Conservation (phyloP, 1,140 invertebrate genomes). For the Aporrectodea caliginosa region DNA sequence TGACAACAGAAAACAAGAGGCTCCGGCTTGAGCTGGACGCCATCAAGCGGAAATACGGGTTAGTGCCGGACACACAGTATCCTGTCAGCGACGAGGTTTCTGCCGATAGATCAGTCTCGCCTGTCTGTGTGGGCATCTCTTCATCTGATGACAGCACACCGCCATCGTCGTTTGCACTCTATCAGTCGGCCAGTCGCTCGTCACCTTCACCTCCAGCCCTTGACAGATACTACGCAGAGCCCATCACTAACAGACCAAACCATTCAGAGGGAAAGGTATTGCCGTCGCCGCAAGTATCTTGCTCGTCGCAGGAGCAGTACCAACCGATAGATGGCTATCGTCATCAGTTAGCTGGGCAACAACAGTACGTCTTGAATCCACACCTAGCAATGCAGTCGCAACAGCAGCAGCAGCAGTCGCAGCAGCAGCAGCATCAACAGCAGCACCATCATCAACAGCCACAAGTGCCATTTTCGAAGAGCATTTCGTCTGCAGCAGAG, state of each 20-base stretch:
- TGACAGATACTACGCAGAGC: background rate
- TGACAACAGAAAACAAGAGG: constrained; percentile 91
- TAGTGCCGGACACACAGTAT: background rate
- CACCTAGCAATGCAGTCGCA: too few relatives aligned
- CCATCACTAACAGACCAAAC: background rate
- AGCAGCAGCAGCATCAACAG: background rate
- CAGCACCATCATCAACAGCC: background rate
- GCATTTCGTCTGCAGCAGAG: background rate
- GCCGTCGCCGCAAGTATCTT: too few relatives aligned
- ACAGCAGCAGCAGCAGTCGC: background rate
- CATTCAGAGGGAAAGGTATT: background rate
- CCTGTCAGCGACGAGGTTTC: background rate
- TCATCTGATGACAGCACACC: background rate
- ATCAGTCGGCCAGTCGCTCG: background rate
- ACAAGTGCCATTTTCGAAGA: background rate
- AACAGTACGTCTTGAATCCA: too few relatives aligned
- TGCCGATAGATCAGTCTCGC: background rate
- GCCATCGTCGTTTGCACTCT: background rate
- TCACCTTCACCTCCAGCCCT: background rate
- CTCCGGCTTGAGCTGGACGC: constrained; percentile 86
- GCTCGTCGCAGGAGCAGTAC: too few relatives aligned
- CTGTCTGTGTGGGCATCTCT: background rate
- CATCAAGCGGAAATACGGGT: constrained; percentile 86
- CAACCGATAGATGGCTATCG: background rate
- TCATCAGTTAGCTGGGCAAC: background rate